Evolutionary conservation across 2,888 invertebrate species (phyloP).

Genomic region (Sarcophaga rosellei): DNA sequence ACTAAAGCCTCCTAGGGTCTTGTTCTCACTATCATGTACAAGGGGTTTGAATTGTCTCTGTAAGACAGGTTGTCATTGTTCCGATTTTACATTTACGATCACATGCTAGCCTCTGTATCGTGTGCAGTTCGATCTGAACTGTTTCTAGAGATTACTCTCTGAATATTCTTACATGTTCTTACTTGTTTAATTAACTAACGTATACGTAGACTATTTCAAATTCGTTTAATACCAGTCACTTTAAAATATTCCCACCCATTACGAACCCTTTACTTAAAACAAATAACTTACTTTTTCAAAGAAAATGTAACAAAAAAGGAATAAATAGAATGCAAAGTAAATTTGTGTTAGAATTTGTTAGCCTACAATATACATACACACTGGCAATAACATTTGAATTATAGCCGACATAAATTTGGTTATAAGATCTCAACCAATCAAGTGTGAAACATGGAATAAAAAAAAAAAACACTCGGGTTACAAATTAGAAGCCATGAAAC

Average conservation of each 20-base stretch:
- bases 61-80: no score
- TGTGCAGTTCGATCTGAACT: no score
- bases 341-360: slow-evolving; percentile 56
- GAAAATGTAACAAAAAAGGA: slow-evolving; percentile 4
- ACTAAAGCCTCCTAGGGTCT: no score
- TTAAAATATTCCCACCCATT: background rate
- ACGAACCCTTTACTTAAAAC: background rate
- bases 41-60: no score
- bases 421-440: slow-evolving; percentile 74
- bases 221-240: background rate
- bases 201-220: background rate
- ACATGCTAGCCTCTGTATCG: no score
- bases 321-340: slow-evolving; percentile 45
- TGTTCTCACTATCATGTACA: no score
- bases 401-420: slow-evolving; percentile 38
- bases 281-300: slow-evolving; percentile 7
- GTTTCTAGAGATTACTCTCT: no score
- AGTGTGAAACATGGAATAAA: slow-evolving; percentile 70
- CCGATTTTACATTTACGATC: no score
- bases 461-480: slow-evolving; percentile 45
- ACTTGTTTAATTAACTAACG: no score
- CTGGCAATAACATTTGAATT: no score
- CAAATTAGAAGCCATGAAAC: slow-evolving; percentile 53
- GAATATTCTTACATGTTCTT: no score
- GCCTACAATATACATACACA: slow-evolving; percentile 36